Conservation (phyloP, 2,113 vertebrate genomes). For the Varanus komodoensis region DNA sequence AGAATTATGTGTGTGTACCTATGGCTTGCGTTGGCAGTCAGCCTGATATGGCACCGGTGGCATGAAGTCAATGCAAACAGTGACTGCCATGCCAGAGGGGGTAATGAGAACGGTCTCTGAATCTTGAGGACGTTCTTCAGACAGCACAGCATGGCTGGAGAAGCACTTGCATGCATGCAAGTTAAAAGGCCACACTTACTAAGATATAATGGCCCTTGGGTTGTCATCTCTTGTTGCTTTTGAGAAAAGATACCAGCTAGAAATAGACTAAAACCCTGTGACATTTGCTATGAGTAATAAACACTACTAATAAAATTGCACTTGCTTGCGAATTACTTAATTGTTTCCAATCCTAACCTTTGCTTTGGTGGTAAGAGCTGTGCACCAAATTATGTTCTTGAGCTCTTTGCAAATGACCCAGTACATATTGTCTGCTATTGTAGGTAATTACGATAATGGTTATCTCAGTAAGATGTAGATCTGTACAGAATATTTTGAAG, state of each 20-base stretch:
- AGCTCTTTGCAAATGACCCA: background rate
- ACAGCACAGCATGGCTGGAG: background rate
- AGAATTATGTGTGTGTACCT: background rate
- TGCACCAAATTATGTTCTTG: background rate
- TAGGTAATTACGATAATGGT: background rate
- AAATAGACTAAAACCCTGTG: background rate
- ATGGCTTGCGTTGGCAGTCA: background rate
- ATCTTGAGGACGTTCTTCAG: background rate
- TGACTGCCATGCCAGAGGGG: background rate
- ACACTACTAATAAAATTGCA: background rate
- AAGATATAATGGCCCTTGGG: background rate
- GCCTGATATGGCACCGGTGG: no score
- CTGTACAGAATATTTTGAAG: background rate
- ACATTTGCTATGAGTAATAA: background rate
- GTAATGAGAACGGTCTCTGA: background rate
- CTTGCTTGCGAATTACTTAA: background rate
- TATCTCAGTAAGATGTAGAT: background rate
- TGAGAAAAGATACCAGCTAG: constrained; percentile 15
- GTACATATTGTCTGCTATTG: background rate
- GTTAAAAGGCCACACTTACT: background rate
- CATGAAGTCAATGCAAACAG: background rate
- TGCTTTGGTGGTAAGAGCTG: background rate
- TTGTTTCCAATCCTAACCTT: background rate
- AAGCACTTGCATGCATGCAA: fast-evolving
- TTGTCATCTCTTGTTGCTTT: background rate